phyloP scores from a whole-genome alignment of 2,888 invertebrate species.

The Limnephilus lunatus region DNA sequence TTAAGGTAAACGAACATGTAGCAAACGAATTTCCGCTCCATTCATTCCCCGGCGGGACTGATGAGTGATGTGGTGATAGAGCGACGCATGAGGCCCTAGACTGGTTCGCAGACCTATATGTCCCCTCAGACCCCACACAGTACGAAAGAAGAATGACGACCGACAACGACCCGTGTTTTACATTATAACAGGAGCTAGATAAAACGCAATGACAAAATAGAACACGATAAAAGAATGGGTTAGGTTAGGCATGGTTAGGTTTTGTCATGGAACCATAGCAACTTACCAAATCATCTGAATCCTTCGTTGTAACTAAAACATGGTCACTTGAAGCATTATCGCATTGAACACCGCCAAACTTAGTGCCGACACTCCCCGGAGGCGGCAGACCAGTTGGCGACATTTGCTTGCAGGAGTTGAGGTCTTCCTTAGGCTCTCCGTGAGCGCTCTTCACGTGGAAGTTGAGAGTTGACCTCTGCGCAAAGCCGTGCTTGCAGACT shows the following conservation, averaged over 20 bases:
- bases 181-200: too few relatives aligned
- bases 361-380: neutral
- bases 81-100: too few relatives aligned
- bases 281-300: neutral
- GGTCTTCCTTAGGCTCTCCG: slow-evolving; percentile 70
- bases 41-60: too few relatives aligned
- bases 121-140: too few relatives aligned
- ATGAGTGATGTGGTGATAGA: too few relatives aligned
- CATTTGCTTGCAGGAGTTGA: neutral
- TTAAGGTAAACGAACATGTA: too few relatives aligned
- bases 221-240: too few relatives aligned
- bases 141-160: too few relatives aligned
- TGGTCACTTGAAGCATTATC: neutral
- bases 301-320: neutral
- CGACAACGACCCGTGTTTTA: neutral
- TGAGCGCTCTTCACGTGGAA: slow-evolving; percentile 71
- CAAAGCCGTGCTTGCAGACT: slow-evolving; percentile 73
- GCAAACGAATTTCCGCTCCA: too few relatives aligned
- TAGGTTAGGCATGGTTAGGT: too few relatives aligned
- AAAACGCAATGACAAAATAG: too few relatives aligned
- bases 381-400: neutral
- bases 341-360: neutral
- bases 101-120: too few relatives aligned
- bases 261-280: neutral
- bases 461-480: slow-evolving; percentile 74